Evolutionary conservation across 2,888 invertebrate genomes (phyloP).

Genomic region (Hemaris fuciformis): DNA sequence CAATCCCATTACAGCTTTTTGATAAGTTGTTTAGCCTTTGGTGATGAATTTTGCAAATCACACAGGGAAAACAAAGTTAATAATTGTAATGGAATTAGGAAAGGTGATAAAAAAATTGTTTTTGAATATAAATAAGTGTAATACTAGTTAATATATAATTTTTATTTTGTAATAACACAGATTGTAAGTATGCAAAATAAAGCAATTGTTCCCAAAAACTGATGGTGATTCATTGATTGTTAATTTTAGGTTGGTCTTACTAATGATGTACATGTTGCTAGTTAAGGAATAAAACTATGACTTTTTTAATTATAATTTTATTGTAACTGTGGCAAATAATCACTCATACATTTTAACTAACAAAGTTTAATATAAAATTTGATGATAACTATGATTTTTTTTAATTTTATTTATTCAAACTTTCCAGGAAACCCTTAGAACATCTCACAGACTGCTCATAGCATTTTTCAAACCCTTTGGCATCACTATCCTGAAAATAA

Average conservation of each 20-base stretch:
- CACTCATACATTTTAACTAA: no score
- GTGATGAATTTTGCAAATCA: not conserved
- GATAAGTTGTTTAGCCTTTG: conserved; percentile 11
- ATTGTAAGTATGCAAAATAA: not conserved
- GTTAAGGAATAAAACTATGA: no score
- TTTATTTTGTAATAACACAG: not conserved
- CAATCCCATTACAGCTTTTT: conserved; percentile 49
- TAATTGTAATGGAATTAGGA: not conserved
- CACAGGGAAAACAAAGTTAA: not conserved
- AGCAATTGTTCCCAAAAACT: no score
- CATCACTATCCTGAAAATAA: conserved; percentile 58
- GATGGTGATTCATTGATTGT: no score
- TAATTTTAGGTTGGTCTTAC: no score
- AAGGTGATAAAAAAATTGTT: not conserved
- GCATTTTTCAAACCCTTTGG: conserved; percentile 69
- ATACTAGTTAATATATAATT: no score
- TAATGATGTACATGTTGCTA: no score
- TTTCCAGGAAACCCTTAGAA: conserved; percentile 65
- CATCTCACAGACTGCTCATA: conserved; percentile 72
- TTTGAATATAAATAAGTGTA: conserved; percentile 1
- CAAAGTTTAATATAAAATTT: no score
- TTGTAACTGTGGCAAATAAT: no score
- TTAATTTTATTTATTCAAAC: conserved; percentile 41
- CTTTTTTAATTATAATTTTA: no score
- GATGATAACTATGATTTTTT: no score